A percentile compares a stretch with the other conserved stretches of the same genome.
Evolutionary conservation across 2,113 vertebrate genomes (phyloP).

Genomic region (Lagenorhynchus albirostris): DNA sequence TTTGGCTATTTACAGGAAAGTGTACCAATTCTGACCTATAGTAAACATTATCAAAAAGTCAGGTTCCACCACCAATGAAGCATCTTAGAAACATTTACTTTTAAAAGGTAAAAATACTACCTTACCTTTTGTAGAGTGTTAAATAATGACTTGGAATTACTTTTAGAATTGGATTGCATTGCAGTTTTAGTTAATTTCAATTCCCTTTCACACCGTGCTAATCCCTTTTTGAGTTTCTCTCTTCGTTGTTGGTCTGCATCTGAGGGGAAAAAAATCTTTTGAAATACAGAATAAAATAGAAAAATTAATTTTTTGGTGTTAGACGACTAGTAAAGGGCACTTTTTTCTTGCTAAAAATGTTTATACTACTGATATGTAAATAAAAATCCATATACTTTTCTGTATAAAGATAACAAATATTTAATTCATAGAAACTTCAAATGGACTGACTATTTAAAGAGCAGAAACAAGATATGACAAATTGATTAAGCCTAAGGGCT

Average conservation of each 20-base stretch:
- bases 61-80: background rate
- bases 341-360: conserved; percentile 19
- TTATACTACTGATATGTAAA: background rate
- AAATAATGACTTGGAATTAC: conserved; percentile 69
- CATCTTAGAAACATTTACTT: background rate
- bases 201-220: conserved; percentile 76
- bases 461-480: background rate
- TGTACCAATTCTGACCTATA: background rate
- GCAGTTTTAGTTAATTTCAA: conserved; percentile 75
- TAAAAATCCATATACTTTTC: background rate
- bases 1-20: background rate
- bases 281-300: conserved; percentile 19
- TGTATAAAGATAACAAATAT: background rate
- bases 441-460: background rate
- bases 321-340: background rate
- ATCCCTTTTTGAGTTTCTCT: conserved; percentile 85
- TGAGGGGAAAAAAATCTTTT: conserved; percentile 73
- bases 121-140: conserved; percentile 83
- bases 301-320: background rate
- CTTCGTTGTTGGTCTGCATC: conserved; percentile 91
- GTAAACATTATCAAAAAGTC: background rate
- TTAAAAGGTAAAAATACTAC: background rate
- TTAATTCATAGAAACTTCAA: background rate
- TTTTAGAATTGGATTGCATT: conserved; percentile 77
- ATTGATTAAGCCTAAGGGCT: background rate